Percentiles rank a stretch among this genome's conserved stretches.
These are phyloP conservation scores for Eupithecia inturbata DNA, from an alignment of 2,888 invertebrate genomes.

Conservation along the genomic window DNA sequence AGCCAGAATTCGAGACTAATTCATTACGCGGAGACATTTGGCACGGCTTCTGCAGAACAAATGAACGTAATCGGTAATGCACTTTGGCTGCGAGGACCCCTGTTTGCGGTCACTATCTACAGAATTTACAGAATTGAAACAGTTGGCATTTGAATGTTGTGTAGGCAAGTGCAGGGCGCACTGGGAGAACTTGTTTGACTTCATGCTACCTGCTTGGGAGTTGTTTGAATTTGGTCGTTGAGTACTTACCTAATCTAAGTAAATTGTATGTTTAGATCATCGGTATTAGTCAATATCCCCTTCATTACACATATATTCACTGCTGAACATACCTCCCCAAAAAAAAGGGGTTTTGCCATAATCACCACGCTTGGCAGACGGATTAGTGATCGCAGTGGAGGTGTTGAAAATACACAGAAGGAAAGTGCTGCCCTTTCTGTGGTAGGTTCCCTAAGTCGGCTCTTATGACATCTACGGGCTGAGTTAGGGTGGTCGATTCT, in stretches of 20 bases:
- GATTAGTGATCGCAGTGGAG: no score
- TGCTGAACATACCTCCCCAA: no score
- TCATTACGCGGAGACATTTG: conserved; percentile 41
- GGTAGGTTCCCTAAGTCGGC: no score
- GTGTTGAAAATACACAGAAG: no score
- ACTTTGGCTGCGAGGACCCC: conserved; percentile 51
- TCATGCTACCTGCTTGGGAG: no score
- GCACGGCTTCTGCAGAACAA: conserved; percentile 39
- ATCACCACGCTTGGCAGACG: no score
- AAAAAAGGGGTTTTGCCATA: no score
- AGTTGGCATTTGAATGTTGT: conserved; percentile 51
- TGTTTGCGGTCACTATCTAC: conserved; percentile 59
- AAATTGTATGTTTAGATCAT: background rate
- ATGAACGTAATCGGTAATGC: conserved; percentile 53
- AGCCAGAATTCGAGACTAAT: conserved; percentile 41
- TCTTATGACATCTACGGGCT: no score
- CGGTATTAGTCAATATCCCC: background rate
- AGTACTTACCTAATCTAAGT: background rate
- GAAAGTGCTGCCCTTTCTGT: no score
- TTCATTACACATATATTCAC: background rate
- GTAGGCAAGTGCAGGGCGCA: conserved; percentile 42
- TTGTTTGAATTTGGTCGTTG: no score
- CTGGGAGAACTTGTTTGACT: no score
- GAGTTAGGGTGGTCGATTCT: no score
- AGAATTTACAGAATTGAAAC: conserved; percentile 61